Evolutionary conservation across 2,797 vertebrate species (phyloP).

Genomic region (Distichodus sexfasciatus): DNA sequence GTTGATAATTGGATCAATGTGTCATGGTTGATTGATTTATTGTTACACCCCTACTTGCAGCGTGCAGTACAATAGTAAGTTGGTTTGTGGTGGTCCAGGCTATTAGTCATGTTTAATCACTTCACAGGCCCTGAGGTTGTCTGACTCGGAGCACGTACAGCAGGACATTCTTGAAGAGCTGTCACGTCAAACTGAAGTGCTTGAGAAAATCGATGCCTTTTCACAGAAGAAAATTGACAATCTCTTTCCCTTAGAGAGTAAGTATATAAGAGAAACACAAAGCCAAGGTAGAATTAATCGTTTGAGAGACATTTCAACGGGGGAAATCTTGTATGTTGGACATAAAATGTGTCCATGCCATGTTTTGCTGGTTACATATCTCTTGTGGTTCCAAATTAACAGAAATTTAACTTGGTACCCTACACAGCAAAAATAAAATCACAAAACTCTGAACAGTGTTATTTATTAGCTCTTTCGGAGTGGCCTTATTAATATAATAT

Average conservation of each 20-base stretch:
- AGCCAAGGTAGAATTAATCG: background rate
- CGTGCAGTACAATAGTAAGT: background rate
- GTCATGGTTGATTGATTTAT: no score
- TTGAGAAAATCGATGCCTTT: constrained; percentile 64
- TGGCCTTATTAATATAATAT: no score
- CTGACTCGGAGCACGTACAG: constrained; percentile 54
- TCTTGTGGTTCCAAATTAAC: no score
- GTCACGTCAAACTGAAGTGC: constrained; percentile 63
- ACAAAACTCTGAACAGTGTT: no score
- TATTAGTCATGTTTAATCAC: background rate
- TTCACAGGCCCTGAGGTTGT: constrained; percentile 59
- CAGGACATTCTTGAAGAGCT: constrained; percentile 68
- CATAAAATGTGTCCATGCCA: no score
- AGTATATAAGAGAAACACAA: constrained; percentile 38
- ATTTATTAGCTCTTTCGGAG: no score
- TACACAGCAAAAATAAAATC: no score
- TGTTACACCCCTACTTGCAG: no score
- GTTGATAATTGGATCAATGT: no score
- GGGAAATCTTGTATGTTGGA: no score
- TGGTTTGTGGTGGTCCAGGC: background rate
- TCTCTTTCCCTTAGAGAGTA: constrained; percentile 60
- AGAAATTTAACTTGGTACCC: no score
- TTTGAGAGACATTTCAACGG: background rate
- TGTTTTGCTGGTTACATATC: no score
- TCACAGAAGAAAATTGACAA: constrained; percentile 63